Conservation (phyloP, 2,888 invertebrate genomes). For the Timandra comae region DNA sequence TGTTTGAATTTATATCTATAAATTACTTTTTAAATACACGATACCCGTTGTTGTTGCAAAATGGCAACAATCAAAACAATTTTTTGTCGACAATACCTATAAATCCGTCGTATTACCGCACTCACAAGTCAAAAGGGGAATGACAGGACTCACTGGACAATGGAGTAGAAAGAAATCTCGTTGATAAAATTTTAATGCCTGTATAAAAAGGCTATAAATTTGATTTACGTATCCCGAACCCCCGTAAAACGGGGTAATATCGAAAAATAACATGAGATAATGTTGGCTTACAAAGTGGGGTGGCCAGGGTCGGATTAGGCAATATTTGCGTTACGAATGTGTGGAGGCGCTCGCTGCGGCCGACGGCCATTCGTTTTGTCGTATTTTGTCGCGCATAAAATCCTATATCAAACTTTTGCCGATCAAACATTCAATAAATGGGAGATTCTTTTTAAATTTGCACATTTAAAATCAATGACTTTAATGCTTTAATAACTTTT, state of each 20-base stretch:
- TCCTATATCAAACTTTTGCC: conserved; percentile 12
- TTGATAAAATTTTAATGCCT: conserved; percentile 74
- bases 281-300: conserved; percentile 64
- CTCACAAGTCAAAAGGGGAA: conserved; percentile 43
- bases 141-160: conserved; percentile 60
- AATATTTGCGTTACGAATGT: conserved; percentile 41
- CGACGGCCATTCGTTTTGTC: conserved; percentile 8
- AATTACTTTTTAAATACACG: no score
- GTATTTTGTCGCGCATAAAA: conserved; percentile 10
- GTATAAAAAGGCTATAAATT: conserved; percentile 75
- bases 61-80: no score
- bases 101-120: conserved; percentile 30
- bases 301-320: conserved; percentile 47
- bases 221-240: conserved; percentile 67
- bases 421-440: not conserved
- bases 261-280: conserved; percentile 73
- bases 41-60: no score
- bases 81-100: conserved; percentile 12
- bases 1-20: no score
- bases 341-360: conserved; percentile 14
- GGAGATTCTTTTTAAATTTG: no score
- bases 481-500: no score
- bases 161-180: conserved; percentile 64
- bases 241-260: conserved; percentile 71
- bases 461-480: no score